These are phyloP conservation scores for Junonia oenone DNA, from an alignment of 2,888 invertebrate species.

Conservation along the genomic window DNA sequence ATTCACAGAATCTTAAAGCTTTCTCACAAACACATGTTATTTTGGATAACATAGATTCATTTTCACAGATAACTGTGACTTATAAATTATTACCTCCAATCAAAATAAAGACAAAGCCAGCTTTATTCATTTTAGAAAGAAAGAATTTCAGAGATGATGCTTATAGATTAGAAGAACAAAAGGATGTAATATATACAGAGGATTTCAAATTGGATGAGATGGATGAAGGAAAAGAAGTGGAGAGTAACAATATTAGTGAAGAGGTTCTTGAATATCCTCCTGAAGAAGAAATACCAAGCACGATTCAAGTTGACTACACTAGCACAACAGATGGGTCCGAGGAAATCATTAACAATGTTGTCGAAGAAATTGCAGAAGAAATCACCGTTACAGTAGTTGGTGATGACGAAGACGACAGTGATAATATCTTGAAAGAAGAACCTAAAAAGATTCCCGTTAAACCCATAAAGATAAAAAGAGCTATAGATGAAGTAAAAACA, in stretches of 20 bases:
- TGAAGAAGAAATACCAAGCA: slow-evolving; percentile 12
- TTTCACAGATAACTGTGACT: slow-evolving; percentile 89
- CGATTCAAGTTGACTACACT: slow-evolving; percentile 15
- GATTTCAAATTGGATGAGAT: slow-evolving; percentile 27
- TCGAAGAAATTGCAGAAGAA: slow-evolving; percentile 23
- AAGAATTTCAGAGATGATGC: slow-evolving; percentile 61
- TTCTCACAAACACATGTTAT: slow-evolving; percentile 86
- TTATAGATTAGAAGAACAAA: slow-evolving; percentile 13
- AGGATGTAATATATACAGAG: slow-evolving; percentile 11
- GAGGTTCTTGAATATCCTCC: slow-evolving; percentile 23
- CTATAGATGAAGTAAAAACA: slow-evolving; percentile 50
- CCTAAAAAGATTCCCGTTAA: slow-evolving; percentile 32
- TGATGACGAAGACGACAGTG: slow-evolving; percentile 27
- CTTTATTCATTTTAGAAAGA: slow-evolving; percentile 87
- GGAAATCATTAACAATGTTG: slow-evolving; percentile 14
- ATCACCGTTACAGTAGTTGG: slow-evolving; percentile 25
- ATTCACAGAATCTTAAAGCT: slow-evolving; percentile 84
- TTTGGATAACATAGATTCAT: slow-evolving; percentile 88
- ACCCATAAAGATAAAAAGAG: slow-evolving; percentile 46
- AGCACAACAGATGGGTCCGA: slow-evolving; percentile 10
- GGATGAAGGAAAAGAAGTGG: slow-evolving; percentile 18
- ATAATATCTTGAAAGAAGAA: slow-evolving; percentile 20
- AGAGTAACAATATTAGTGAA: slow-evolving; percentile 19
- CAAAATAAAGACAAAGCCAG: slow-evolving; percentile 89
- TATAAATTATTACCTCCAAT: slow-evolving; percentile 88